Evolutionary conservation across 92 coral and sea anemone genomes (phyloP).

Genomic region (Porites evermanni): DNA sequence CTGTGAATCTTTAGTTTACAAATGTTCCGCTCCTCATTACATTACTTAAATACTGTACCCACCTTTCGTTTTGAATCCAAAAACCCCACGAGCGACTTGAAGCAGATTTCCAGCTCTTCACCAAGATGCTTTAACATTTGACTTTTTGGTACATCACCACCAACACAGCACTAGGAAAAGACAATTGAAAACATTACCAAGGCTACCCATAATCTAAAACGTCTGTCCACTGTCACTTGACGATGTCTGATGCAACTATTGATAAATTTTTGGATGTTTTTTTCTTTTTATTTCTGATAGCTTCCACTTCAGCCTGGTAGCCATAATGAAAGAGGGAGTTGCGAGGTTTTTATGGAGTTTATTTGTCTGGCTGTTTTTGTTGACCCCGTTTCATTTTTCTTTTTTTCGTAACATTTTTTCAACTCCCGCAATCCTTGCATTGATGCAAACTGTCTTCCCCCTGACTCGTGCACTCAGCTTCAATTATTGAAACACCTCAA

Average conservation of each 20-base stretch:
- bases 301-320: background rate
- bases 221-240: background rate
- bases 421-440: too few species aligned
- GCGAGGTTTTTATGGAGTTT: too few species aligned
- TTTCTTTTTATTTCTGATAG: background rate
- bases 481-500: too few species aligned
- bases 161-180: constrained; percentile 88
- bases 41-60: background rate
- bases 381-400: too few species aligned
- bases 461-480: too few species aligned
- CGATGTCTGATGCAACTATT: background rate
- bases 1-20: too few species aligned
- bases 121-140: constrained; percentile 92
- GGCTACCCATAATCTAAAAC: background rate
- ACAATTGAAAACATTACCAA: background rate
- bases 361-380: too few species aligned
- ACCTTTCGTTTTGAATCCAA: constrained; percentile 94
- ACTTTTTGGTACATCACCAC: constrained; percentile 97
- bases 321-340: too few species aligned
- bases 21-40: too few species aligned
- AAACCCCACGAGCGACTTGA: constrained; percentile 92
- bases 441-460: too few species aligned
- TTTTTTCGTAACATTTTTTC: too few species aligned
- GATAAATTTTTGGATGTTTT: background rate
- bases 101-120: constrained; percentile 98